Percentiles rank a stretch among this genome's conserved stretches.
Conservation (phyloP, 2,888 invertebrate genomes). For the Aspidiotus rigidus region DNA sequence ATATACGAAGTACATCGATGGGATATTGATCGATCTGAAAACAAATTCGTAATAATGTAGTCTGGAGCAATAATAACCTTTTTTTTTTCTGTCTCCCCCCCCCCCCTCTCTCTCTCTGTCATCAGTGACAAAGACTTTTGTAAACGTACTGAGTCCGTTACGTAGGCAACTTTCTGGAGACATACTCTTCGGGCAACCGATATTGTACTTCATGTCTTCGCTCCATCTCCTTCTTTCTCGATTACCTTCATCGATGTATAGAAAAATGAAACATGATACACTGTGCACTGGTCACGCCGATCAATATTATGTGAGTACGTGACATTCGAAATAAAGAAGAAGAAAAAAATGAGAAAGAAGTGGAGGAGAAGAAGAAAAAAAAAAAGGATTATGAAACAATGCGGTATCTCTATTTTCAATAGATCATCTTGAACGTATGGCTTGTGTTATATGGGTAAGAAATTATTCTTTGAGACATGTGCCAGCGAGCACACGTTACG, state of each 20-base stretch:
- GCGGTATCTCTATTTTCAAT: constrained; percentile 7
- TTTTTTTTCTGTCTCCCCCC: not conserved
- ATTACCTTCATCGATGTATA: not conserved
- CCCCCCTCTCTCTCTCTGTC: not conserved
- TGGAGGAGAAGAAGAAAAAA: not conserved
- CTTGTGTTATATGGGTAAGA: constrained; percentile 2
- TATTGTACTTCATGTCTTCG: not conserved
- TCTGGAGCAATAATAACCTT: not conserved
- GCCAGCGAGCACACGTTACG: not conserved
- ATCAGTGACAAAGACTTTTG: not conserved
- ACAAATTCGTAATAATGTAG: too few relatives aligned
- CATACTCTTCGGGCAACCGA: constrained; percentile 1
- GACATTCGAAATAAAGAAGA: constrained; percentile 8
- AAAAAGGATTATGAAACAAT: constrained; percentile 13
- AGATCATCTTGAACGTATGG: not conserved
- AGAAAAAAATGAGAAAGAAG: not conserved
- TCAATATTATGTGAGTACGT: constrained; percentile 14
- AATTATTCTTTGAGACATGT: not conserved
- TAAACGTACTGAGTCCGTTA: not conserved
- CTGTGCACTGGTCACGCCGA: constrained; percentile 10
- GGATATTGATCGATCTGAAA: too few relatives aligned
- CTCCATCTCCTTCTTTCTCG: too few relatives aligned
- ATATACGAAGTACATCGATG: too few relatives aligned
- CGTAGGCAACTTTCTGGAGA: not conserved
- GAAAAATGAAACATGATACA: constrained; percentile 10